Conservation (phyloP, 1,140 invertebrate species). For the Probaryconus sp. region DNA sequence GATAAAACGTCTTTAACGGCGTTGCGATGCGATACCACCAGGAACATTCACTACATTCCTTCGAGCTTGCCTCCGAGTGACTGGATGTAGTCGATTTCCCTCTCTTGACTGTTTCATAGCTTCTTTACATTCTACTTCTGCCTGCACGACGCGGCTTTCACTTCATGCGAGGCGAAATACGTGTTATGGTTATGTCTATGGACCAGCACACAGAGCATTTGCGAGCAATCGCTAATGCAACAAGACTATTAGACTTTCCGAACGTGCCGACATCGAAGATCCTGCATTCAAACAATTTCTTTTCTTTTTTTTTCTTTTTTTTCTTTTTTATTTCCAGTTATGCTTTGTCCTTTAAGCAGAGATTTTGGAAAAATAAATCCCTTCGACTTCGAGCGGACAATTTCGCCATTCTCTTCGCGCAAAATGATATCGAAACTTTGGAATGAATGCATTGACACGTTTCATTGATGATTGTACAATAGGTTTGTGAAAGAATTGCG, state of each 20-base stretch:
- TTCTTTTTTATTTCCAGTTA: too few relatives aligned
- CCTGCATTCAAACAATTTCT: constrained; percentile 15
- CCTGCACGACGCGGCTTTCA: constrained; percentile 72
- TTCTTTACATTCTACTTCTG: constrained; percentile 75
- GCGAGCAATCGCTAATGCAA: constrained; percentile 46
- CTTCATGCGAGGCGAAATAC: constrained; percentile 66
- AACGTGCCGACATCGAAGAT: constrained; percentile 29
- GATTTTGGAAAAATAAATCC: too few relatives aligned
- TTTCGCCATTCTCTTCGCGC: too few relatives aligned
- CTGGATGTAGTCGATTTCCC: constrained; percentile 71
- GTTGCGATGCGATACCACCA: constrained; percentile 63
- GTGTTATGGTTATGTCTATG: constrained; percentile 48
- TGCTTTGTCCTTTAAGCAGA: too few relatives aligned
- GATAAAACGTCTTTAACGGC: constrained; percentile 53
- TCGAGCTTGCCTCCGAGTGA: constrained; percentile 74
- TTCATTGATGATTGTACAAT: too few relatives aligned
- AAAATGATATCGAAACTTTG: too few relatives aligned
- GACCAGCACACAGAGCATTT: constrained; percentile 61
- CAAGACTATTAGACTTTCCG: constrained; percentile 49
- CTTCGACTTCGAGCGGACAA: too few relatives aligned
- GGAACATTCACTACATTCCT: constrained; percentile 71
- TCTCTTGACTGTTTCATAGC: constrained; percentile 66
- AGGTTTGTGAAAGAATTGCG: too few relatives aligned
- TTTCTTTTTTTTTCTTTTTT: too few relatives aligned
- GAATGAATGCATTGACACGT: too few relatives aligned